Evolutionary conservation across 2,888 invertebrate species (phyloP), one percentile per base, ranked within the genome.

Genomic region (Caenorhabditis japonica): DNA sequence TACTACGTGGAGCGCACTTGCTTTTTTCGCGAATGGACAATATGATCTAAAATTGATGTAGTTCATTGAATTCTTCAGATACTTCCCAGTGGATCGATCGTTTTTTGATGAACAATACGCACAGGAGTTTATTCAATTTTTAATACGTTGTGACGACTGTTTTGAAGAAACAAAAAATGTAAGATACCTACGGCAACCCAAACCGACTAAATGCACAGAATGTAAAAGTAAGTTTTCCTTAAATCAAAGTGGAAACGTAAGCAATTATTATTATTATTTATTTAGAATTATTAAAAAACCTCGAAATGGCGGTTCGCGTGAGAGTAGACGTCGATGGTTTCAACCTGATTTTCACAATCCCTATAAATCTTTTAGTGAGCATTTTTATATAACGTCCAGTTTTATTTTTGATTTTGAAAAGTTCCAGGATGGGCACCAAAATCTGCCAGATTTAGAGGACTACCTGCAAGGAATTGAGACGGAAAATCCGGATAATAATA

Each of bases 261-360:
- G 10, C 30, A 7, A 7, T 5, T 10, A 30, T 30, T 30, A 30
- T 30, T 30, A 10, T 7, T 30, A 7, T 5, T 7, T 30, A 7
- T 30, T 30, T 30, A 55, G 41, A 55, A 33, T 21, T 5, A n/a
- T 15, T 55, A n/a, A 10, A 30, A 21, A 33, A 43, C 4, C 10
- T 55, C 15, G 43, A 55, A 8, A n/a, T 41, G 19, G 55, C 55
- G 10, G 17, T 55, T 15, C 41, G 55, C 8, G 21, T 55, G 5
- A 41, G 55, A 1, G 19, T 55, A 17, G 43, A 55, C 33, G 13
- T 30, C 7, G 36, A 36, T 1, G 43, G 43, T 4, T 33, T 33
- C 33, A 41, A 55, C 13, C 13, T 33, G 30, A 43, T 55, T 33
- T 55, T 55, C n/a, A 39, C 41, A 4, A 30, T 55, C n/a, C 55